These are phyloP conservation scores for Drosophila rhopaloa DNA, from an alignment of 1,140 invertebrate genomes.

Conservation along the genomic window DNA sequence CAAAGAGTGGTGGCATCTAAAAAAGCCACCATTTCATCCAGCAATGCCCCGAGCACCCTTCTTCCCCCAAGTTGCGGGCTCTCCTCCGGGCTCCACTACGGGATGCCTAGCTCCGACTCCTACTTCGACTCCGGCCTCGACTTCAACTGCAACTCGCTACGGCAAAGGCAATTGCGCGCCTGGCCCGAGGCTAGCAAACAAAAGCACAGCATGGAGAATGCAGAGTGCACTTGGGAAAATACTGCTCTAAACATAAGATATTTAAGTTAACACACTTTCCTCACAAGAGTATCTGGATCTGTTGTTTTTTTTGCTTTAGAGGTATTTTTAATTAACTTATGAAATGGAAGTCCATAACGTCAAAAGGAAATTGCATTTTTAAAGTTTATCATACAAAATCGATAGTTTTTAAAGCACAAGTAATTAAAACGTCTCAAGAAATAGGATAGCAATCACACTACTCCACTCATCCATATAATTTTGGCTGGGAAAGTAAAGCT, in stretches of 20 bases:
- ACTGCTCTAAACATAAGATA: not conserved
- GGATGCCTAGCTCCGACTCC: constrained; percentile 5
- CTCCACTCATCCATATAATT: too few species aligned
- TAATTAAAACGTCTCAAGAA: too few species aligned
- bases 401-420: too few species aligned
- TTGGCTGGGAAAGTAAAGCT: too few species aligned
- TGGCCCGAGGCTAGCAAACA: constrained; percentile 68
- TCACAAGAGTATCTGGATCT: too few species aligned
- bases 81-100: constrained; percentile 10
- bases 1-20: constrained; percentile 17
- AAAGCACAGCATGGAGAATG: constrained; percentile 64
- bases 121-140: constrained; percentile 7
- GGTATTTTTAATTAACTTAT: too few species aligned
- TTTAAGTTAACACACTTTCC: not conserved
- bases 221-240: constrained; percentile 15
- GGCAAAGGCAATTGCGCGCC: constrained; percentile 50
- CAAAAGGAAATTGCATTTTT: too few species aligned
- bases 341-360: too few species aligned
- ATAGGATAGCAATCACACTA: too few species aligned
- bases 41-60: not conserved
- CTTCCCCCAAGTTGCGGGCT: not conserved
- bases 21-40: constrained; percentile 4
- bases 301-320: too few species aligned
- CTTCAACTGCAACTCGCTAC: constrained; percentile 12
- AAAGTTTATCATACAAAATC: too few species aligned